These are phyloP conservation scores for Sipha flava DNA, from an alignment of 1,140 invertebrate species.

Conservation along the genomic window DNA sequence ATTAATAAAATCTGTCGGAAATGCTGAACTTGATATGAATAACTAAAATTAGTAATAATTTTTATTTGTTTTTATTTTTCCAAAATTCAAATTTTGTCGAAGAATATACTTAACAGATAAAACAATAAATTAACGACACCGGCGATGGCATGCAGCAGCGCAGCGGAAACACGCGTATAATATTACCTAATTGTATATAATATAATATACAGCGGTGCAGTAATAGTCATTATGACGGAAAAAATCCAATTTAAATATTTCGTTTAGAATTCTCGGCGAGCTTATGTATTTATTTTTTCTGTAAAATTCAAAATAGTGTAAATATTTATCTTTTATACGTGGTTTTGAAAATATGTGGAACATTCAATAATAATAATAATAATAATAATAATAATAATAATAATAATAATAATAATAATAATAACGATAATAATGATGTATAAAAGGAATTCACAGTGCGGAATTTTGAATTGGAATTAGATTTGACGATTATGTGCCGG, in stretches of 20 bases:
- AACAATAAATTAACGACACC: neutral
- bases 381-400: neutral
- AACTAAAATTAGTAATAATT: neutral
- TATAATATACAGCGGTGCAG: too few relatives aligned
- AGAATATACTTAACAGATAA: neutral
- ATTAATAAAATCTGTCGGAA: neutral
- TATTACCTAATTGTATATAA: too few relatives aligned
- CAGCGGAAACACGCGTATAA: neutral
- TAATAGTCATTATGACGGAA: neutral
- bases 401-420: neutral
- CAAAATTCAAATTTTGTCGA: neutral
- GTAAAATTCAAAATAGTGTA: neutral
- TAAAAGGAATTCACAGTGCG: neutral
- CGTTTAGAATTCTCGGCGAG: neutral
- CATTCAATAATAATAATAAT: neutral
- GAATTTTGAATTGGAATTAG: neutral
- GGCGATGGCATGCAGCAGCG: neutral
- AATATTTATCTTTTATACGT: neutral
- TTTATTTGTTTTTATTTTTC: neutral
- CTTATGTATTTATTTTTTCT: neutral
- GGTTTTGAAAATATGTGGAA: neutral
- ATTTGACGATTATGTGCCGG: too few relatives aligned
- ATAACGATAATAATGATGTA: neutral
- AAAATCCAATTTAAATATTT: constrained; percentile 19
- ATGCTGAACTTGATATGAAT: neutral